These are phyloP conservation scores for Hipparchia sbordonii DNA, from an alignment of 2,888 invertebrate species.

Conservation along the genomic window DNA sequence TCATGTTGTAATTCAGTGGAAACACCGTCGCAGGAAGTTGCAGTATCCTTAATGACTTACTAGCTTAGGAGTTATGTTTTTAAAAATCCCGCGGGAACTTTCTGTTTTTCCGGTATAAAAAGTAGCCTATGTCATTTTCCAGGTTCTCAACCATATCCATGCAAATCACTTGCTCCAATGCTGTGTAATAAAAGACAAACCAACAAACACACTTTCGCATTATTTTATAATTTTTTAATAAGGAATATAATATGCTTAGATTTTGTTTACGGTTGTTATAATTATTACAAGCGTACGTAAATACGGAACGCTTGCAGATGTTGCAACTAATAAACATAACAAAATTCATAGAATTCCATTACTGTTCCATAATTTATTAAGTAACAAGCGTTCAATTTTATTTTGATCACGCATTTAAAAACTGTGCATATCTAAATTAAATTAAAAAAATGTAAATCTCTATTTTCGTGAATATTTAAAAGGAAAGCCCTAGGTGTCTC, in stretches of 20 bases:
- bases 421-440: constrained; percentile 21
- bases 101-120: too few relatives aligned
- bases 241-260: neutral
- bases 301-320: constrained; percentile 6
- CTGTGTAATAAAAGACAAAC: too few relatives aligned
- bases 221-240: too few relatives aligned
- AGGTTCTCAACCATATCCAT: too few relatives aligned
- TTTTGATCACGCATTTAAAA: constrained; percentile 15
- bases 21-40: too few relatives aligned
- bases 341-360: neutral
- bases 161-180: too few relatives aligned
- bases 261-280: neutral
- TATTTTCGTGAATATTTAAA: constrained; percentile 34
- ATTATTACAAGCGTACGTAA: neutral
- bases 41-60: too few relatives aligned
- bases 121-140: too few relatives aligned
- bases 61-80: too few relatives aligned
- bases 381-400: constrained; percentile 26
- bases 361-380: constrained; percentile 17
- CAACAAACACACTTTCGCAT: too few relatives aligned
- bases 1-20: too few relatives aligned
- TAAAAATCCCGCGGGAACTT: too few relatives aligned
- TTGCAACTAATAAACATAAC: neutral
- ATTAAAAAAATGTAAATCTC: constrained; percentile 32
- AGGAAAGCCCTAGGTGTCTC: constrained; percentile 19